Percentiles rank a stretch among this genome's conserved stretches.
These are phyloP conservation scores for Ginglymostoma cirratum DNA, from an alignment of 2,113 vertebrate genomes.

Conservation along the genomic window DNA sequence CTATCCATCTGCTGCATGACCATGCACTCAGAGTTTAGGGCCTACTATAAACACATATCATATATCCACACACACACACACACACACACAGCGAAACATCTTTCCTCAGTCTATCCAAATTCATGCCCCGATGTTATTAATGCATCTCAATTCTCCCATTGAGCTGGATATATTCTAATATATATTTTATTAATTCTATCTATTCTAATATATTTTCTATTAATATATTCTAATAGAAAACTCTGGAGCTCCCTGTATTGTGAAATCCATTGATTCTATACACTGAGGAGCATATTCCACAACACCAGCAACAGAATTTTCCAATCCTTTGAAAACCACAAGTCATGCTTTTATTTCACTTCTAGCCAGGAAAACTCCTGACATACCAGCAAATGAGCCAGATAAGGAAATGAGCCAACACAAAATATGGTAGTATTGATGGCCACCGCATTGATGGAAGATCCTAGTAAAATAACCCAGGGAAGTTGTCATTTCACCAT, in stretches of 20 bases:
- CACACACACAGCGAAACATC: background rate
- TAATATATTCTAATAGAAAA: background rate
- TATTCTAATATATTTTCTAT: background rate
- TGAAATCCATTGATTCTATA: background rate
- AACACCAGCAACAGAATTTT: background rate
- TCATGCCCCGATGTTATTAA: background rate
- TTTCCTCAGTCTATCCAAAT: background rate
- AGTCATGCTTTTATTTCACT: background rate
- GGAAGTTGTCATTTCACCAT: background rate
- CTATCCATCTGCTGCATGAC: too few relatives aligned
- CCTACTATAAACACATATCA: too few relatives aligned
- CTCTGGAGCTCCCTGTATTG: background rate
- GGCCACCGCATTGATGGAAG: background rate
- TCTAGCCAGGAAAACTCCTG: background rate
- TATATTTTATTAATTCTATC: too few relatives aligned
- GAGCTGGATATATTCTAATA: too few relatives aligned
- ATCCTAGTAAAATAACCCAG: background rate
- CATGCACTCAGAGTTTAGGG: too few relatives aligned
- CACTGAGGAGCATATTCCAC: background rate
- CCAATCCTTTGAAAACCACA: background rate
- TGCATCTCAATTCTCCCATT: background rate
- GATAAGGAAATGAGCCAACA: background rate
- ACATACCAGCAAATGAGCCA: background rate
- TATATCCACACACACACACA: too few relatives aligned
- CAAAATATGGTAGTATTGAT: background rate